Evolutionary conservation across 1,140 invertebrate genomes (phyloP), one percentile per base, ranked within the genome.

Genomic region (Diabrotica virgifera): DNA sequence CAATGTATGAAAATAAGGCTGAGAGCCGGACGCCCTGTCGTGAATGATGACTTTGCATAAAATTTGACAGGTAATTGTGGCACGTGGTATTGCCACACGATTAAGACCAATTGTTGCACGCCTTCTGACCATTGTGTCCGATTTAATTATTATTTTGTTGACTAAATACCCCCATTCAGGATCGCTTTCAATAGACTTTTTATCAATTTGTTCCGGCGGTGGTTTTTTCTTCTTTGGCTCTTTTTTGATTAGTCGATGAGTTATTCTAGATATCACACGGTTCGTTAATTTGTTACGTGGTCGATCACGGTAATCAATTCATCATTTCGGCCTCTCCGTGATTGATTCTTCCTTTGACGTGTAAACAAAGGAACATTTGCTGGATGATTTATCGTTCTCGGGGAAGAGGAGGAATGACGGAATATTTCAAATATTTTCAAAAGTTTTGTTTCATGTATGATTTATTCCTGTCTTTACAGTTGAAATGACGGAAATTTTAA

Each of bases 41-140:
- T 46, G 40, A 46, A 55, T 36, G 58, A 70, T 70, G 63, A 68
- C 62, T 67, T 54, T 63, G 57, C 60, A 53, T 62, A 67, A 70
- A 67, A 65, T 65, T 60, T 46, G 61, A 53, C 65, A 67, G 65
- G 65, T 67, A 67, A 63, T 63, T 59, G 59, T 56, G 68, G 70
- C 70, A 69, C 70, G 70, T 72, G 40, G 70, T 58, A 65, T 58
- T 55, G 62, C 65, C 52, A 62, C 38, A 55, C 59, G 63, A 50
- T 52, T 66, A 70, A 51, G 52, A 63, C 65, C 65, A 67, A 67
- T 68, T 68, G 64, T 64, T 50, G 62, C 52, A 70, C 72, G 71
- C 71, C 72, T 65, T 64, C 68, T 53, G 63, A 64, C 70, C 64
- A 74, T 74, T 74, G 72, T 74, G 62, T 72, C 68, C 72, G 40